A percentile compares a stretch with the other conserved stretches of the same genome.
Conservation (phyloP, 2,888 invertebrate species). For the Punctoribates punctum region DNA sequence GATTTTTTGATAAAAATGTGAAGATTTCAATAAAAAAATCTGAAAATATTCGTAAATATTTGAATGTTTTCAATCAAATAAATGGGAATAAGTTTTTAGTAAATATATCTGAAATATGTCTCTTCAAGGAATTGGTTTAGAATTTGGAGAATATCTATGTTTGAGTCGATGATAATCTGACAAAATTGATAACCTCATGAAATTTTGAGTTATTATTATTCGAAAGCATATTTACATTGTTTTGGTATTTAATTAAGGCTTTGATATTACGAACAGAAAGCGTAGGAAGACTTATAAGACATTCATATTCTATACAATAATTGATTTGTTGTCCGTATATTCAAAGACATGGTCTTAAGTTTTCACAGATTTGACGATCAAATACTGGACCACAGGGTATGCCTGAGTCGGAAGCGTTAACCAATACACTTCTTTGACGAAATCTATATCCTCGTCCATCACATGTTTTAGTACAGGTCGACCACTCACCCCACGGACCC, state of each 20-base stretch:
- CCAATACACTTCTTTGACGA: constrained; percentile 62
- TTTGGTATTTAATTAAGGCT: constrained; percentile 9
- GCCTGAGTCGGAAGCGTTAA: constrained; percentile 63
- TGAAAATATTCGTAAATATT: no score
- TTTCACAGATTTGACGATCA: constrained; percentile 37
- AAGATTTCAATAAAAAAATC: no score
- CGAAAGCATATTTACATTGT: neutral
- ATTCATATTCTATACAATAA: constrained; percentile 9
- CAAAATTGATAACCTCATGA: no score
- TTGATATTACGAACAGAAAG: constrained; percentile 15
- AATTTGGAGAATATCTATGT: no score
- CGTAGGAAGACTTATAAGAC: constrained; percentile 26
- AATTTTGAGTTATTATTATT: no score
- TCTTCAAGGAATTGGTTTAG: no score
- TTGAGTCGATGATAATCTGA: no score
- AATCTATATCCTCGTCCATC: constrained; percentile 62
- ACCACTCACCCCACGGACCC: constrained; percentile 45
- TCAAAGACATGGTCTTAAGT: constrained; percentile 31
- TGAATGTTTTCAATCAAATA: no score
- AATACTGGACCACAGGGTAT: constrained; percentile 58
- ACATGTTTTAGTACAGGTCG: constrained; percentile 44
- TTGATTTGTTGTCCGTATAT: neutral
- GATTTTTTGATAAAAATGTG: no score
- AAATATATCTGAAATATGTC: no score
- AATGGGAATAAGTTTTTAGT: no score